Evolutionary conservation across 2,888 invertebrate genomes (phyloP).

Genomic region (Drosophila histrio): DNA sequence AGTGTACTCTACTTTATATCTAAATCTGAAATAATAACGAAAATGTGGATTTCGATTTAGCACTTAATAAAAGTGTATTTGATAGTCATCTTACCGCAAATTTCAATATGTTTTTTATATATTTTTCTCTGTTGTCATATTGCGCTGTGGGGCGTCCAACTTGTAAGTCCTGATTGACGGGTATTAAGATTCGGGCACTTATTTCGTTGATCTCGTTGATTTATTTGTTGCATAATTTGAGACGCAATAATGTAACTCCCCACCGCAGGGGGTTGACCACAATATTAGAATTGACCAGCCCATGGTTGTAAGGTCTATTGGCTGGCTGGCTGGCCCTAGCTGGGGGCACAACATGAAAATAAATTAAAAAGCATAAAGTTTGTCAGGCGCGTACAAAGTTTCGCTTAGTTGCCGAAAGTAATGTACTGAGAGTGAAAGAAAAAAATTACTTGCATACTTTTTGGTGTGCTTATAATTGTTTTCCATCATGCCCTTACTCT

Average conservation of each 20-base stretch:
- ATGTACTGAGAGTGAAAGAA: slow-evolving; percentile 39
- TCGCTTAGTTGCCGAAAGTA: slow-evolving; percentile 46
- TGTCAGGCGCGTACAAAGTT: slow-evolving; percentile 58
- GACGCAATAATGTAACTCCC: slow-evolving; percentile 33
- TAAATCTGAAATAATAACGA: no score
- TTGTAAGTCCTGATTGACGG: slow-evolving; percentile 60
- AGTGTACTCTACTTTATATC: no score
- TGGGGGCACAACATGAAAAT: slow-evolving; percentile 52
- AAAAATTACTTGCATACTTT: slow-evolving; percentile 70
- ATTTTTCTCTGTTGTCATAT: slow-evolving; percentile 12
- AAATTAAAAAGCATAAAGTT: slow-evolving; percentile 74
- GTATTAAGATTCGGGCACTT: slow-evolving; percentile 48
- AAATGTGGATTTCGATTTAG: no score
- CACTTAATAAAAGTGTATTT: no score
- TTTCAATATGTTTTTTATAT: neutral
- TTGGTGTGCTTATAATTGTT: slow-evolving; percentile 73
- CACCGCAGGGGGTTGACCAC: slow-evolving; percentile 30
- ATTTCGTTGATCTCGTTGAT: slow-evolving; percentile 65
- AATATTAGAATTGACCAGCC: slow-evolving; percentile 18
- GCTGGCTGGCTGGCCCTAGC: slow-evolving; percentile 1
- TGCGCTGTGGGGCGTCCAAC: slow-evolving; percentile 23
- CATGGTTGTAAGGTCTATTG: neutral
- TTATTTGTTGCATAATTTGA: slow-evolving; percentile 71
- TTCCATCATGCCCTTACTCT: slow-evolving; percentile 39
- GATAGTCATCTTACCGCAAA: neutral